Evolutionary conservation across 2,113 vertebrate species (phyloP).

Genomic region (Salvelinus alpinus): DNA sequence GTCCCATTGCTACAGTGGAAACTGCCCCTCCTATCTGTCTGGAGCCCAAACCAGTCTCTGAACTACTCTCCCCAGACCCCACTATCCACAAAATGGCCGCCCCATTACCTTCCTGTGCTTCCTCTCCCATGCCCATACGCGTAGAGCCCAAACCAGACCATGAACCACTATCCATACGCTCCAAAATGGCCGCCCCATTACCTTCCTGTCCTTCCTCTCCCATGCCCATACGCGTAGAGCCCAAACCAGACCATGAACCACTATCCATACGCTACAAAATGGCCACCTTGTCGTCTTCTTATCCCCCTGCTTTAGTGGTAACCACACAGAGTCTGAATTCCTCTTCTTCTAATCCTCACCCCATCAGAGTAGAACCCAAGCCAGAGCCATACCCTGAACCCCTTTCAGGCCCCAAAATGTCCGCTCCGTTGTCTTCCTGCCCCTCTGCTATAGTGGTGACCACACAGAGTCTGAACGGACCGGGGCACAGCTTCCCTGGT

Average conservation of each 20-base stretch:
- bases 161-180: no score
- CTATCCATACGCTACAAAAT: constrained; percentile 16
- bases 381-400: constrained; percentile 15
- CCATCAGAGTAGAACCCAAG: constrained; percentile 24
- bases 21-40: no score
- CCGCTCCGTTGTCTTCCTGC: constrained; percentile 46
- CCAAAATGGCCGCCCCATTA: no score
- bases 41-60: no score
- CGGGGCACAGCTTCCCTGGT: constrained; percentile 40
- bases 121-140: no score
- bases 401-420: constrained; percentile 7
- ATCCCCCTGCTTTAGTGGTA: no score
- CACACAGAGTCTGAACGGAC: constrained; percentile 68
- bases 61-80: no score
- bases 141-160: no score
- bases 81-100: no score
- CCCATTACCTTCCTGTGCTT: no score
- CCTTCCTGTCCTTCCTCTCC: not conserved
- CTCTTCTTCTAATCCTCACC: constrained; percentile 34
- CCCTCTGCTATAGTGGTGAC: constrained; percentile 64
- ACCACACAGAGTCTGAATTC: no score
- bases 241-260: constrained; percentile 25
- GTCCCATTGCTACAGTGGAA: no score
- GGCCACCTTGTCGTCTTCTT: constrained; percentile 1
- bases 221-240: not conserved